These are phyloP conservation scores for Cantharis rustica DNA, from an alignment of 2,888 invertebrate species.

Conservation along the genomic window DNA sequence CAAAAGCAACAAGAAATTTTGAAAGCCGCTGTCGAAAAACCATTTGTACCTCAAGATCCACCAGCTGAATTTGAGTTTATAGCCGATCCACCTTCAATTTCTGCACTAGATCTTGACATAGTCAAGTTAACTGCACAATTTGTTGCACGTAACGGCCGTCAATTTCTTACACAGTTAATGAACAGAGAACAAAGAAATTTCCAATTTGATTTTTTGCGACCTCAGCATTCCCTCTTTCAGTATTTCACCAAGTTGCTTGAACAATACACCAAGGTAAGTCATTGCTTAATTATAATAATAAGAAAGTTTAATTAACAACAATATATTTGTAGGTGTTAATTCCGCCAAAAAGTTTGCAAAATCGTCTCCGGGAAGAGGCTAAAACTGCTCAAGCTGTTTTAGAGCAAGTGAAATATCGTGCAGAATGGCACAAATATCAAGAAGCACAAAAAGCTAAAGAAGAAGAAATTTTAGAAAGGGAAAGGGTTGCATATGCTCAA, in stretches of 20 bases:
- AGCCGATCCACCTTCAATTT: slow-evolving; percentile 98
- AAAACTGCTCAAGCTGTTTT: slow-evolving; percentile 69
- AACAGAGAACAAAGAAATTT: slow-evolving; percentile 97
- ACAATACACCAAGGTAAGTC: slow-evolving; percentile 86
- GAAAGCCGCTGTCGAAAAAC: slow-evolving; percentile 85
- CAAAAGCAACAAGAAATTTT: slow-evolving; percentile 86
- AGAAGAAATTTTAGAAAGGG: slow-evolving; percentile 93
- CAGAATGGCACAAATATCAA: slow-evolving; percentile 96
- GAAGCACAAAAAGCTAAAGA: slow-evolving; percentile 91
- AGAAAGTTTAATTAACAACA: background rate
- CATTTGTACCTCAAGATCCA: slow-evolving; percentile 89
- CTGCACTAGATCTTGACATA: slow-evolving; percentile 95
- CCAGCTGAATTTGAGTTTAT: slow-evolving; percentile 92
- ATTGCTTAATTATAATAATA: background rate
- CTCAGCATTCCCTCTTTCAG: slow-evolving; percentile 97
- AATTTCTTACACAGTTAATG: slow-evolving; percentile 98
- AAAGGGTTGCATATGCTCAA: slow-evolving; percentile 93
- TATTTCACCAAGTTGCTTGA: slow-evolving; percentile 98
- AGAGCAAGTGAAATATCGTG: slow-evolving; percentile 91
- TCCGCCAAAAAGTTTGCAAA: slow-evolving; percentile 89
- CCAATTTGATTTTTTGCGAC: slow-evolving; percentile 97
- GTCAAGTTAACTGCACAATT: slow-evolving; percentile 98
- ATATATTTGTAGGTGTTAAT: slow-evolving; percentile 69
- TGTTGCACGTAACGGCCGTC: slow-evolving; percentile 96
- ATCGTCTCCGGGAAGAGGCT: slow-evolving; percentile 78